A percentile compares a stretch with the other conserved stretches of the same genome.
Conservation (phyloP, 2,888 invertebrate genomes). For the Rotaria macrura region DNA sequence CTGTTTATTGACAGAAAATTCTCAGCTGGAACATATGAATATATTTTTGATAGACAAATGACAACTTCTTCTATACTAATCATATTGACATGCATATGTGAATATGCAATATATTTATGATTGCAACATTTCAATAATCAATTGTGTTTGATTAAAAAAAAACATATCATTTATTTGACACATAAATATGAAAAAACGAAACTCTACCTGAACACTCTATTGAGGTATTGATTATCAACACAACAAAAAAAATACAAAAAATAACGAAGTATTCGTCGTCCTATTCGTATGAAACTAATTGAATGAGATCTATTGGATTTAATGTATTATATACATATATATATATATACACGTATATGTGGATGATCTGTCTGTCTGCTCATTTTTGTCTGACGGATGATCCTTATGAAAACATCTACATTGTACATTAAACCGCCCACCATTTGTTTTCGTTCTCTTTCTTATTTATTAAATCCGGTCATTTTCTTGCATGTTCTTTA, state of each 20-base stretch:
- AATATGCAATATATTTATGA: background rate
- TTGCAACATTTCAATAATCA: background rate
- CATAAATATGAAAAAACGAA: background rate
- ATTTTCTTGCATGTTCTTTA: background rate
- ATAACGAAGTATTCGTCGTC: background rate
- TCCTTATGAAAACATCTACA: background rate
- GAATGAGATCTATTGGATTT: background rate
- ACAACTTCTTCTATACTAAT: background rate
- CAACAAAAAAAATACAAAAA: background rate
- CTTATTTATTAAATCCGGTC: background rate
- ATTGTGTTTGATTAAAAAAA: no score
- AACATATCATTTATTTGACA: background rate
- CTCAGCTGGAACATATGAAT: background rate
- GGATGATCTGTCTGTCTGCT: background rate
- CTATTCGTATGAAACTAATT: background rate
- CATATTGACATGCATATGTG: background rate
- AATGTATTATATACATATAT: background rate
- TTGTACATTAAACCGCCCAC: background rate
- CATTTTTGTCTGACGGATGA: background rate
- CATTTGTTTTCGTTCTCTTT: background rate
- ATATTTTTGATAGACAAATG: background rate
- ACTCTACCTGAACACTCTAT: background rate
- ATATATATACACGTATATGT: background rate
- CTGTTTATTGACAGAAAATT: background rate
- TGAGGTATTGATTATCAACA: background rate